These are phyloP conservation scores for Epinephelus cyanopodus DNA, from an alignment of 2,113 vertebrate species.

Conservation along the genomic window DNA sequence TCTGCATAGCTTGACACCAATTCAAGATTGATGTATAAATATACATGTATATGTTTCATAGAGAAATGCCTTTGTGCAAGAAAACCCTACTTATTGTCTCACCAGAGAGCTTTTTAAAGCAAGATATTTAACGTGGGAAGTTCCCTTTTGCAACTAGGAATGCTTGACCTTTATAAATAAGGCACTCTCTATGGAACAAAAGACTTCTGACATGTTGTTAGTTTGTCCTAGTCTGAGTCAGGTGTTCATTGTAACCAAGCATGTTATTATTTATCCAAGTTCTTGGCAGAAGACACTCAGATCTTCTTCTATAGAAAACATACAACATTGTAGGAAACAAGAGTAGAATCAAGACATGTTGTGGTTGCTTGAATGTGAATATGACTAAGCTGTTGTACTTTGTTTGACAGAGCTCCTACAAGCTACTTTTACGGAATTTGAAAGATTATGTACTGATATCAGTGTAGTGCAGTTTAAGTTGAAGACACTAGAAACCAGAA, in stretches of 20 bases:
- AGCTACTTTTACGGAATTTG: background rate
- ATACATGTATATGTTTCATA: conserved; percentile 31
- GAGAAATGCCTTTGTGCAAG: conserved; percentile 64
- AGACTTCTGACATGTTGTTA: conserved; percentile 73
- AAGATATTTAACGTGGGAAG: conserved; percentile 66
- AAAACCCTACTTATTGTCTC: conserved; percentile 68
- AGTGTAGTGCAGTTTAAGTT: background rate
- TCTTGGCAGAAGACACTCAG: conserved; percentile 19
- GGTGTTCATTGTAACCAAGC: conserved; percentile 9
- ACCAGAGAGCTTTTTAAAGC: conserved; percentile 70
- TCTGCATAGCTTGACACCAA: conserved; percentile 70
- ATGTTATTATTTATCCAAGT: conserved; percentile 59
- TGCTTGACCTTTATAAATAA: conserved; percentile 81
- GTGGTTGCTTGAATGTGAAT: conserved; percentile 6
- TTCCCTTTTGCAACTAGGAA: conserved; percentile 63
- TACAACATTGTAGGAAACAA: conserved; percentile 13
- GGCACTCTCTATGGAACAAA: conserved; percentile 79
- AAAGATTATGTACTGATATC: background rate
- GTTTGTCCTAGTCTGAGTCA: conserved; percentile 44
- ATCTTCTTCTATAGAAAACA: background rate
- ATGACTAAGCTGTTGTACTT: conserved; percentile 26
- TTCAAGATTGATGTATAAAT: conserved; percentile 29
- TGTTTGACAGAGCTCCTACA: background rate
- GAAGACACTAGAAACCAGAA: background rate
- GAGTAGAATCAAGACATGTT: conserved; percentile 22